Evolutionary conservation across 2,888 invertebrate genomes (phyloP), one percentile per base, ranked within the genome.

Genomic region (Melanostoma scalare): DNA sequence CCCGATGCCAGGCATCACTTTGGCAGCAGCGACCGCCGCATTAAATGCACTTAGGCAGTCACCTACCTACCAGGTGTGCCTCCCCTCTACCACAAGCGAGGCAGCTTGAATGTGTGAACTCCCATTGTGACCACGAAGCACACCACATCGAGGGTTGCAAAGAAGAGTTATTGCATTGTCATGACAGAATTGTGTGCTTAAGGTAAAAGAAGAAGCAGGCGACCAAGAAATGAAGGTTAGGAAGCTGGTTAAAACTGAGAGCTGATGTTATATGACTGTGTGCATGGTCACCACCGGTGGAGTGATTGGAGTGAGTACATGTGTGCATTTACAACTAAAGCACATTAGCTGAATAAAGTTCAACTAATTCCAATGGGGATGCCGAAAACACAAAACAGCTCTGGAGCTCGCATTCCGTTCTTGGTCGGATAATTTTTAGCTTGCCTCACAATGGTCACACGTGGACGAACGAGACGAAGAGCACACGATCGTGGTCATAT

Each of bases 141-240:
- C 74, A 75, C 74, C 73, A 68, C 55, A 33, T 52, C 55, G 74
- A 74, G 71, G 79, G 74, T 79, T 75, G 79, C 74, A 71, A 67
- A 84, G 55, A 84, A 78, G 84, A 84, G 69, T 84, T 84, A 84
- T 84, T 79, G 71, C 84, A 75, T 84, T 84, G 79, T 75, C 82
- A 78, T 69, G 78, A 65, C 82, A 69, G 69, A 73, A 58, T 48
- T 78, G 80, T 78, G 61, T 72, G 80, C 44, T 52, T 53, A 53
- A 38, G 53, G 50, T 10, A 65, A 71, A 56, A 44, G 35, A 60
- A 33, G 58, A 53, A 65, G 38, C 68, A 69, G 52, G 56, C 77
- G 50, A 60, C 46, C 40, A 68, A 68, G 78, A 67, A 67, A 71
- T 71, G 52, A 71, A 69, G 75, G 56, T 71, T 69, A 80, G 75